These are phyloP conservation scores for Listronotus oregonensis DNA, from an alignment of 1,140 invertebrate species.

Conservation along the genomic window DNA sequence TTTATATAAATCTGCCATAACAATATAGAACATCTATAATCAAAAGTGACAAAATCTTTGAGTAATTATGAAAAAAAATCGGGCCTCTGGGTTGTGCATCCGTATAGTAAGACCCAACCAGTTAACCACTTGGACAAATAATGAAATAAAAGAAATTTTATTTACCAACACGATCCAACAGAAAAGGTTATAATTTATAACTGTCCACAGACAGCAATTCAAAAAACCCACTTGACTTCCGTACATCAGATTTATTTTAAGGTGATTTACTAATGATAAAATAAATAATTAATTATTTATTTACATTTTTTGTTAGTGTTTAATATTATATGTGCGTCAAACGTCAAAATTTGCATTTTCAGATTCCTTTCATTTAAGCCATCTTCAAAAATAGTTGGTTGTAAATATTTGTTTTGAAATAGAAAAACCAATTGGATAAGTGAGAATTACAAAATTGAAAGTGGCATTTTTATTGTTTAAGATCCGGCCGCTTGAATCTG, in stretches of 20 bases:
- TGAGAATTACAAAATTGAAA: too few species aligned
- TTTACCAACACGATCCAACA: not conserved
- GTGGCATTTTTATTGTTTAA: too few species aligned
- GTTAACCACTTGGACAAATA: too few species aligned
- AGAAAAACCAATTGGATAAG: too few species aligned
- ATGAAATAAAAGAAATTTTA: not conserved
- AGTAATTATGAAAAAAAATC: too few species aligned
- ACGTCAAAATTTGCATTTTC: constrained; percentile 7
- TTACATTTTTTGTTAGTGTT: constrained; percentile 3
- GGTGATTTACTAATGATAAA: constrained; percentile 4
- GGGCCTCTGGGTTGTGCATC: too few species aligned
- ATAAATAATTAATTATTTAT: constrained; percentile 2
- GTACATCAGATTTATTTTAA: constrained; percentile 8
- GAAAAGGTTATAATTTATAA: not conserved
- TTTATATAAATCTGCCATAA: too few species aligned
- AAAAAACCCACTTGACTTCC: constrained; percentile 6
- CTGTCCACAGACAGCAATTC: not conserved
- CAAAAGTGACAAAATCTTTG: too few species aligned
- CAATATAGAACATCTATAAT: too few species aligned
- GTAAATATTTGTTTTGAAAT: too few species aligned
- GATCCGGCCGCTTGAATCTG: too few species aligned
- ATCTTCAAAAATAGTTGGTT: not conserved
- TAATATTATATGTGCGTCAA: not conserved
- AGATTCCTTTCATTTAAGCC: not conserved
- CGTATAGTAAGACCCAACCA: too few species aligned